Percentiles rank a stretch among this genome's conserved stretches.
phyloP scores from a whole-genome alignment of 2,113 vertebrate genomes.

The Sminthopsis crassicaudata region DNA sequence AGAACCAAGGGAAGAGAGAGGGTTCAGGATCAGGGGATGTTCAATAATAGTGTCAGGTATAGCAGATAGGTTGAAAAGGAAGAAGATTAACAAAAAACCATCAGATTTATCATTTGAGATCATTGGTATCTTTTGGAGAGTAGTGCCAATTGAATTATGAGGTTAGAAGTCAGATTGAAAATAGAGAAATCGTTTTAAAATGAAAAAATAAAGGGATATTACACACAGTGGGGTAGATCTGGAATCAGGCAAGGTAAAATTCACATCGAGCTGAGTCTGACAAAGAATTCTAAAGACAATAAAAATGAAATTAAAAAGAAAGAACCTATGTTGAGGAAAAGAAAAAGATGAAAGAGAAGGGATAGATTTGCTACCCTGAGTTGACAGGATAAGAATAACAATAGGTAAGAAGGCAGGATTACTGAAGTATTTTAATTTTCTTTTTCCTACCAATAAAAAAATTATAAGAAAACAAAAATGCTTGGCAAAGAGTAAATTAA shows the following conservation, averaged over 20 bases:
- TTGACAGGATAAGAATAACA: neutral
- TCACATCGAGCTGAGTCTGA: neutral
- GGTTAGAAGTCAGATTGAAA: neutral
- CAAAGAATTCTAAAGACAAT: neutral
- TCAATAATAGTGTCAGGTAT: neutral
- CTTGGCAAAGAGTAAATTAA: neutral
- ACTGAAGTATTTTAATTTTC: neutral
- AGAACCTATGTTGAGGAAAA: neutral
- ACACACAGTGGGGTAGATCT: neutral
- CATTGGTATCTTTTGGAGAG: neutral
- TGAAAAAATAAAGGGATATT: neutral
- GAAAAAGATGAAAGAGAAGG: neutral
- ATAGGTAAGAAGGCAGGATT: neutral
- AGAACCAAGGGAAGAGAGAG: neutral
- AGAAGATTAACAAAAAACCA: neutral
- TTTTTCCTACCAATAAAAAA: neutral
- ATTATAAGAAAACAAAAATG: neutral
- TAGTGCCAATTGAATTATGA: neutral
- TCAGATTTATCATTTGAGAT: neutral
- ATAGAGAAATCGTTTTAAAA: neutral
- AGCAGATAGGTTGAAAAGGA: neutral
- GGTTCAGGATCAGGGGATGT: neutral
- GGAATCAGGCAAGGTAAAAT: neutral
- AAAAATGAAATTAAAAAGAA: neutral
- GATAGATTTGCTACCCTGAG: neutral